phyloP scores from a whole-genome alignment of 1,140 invertebrate species.

The Lysiphlebus fabarum region DNA sequence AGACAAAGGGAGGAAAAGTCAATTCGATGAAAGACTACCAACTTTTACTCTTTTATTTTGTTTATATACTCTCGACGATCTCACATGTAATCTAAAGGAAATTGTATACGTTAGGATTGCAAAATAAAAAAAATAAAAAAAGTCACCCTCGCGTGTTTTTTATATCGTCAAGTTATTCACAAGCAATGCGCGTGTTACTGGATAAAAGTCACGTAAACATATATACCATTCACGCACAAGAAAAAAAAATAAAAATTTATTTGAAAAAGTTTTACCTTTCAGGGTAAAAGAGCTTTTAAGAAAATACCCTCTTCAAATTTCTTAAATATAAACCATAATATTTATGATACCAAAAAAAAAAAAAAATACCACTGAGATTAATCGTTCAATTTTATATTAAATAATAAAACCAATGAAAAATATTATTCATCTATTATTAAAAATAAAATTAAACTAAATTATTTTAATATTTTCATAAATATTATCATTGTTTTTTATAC shows the following conservation, averaged over 20 bases:
- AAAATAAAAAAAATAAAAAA: slow-evolving; percentile 1
- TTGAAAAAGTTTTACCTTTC: slow-evolving; percentile 15
- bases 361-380: background rate
- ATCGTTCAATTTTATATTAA: slow-evolving; percentile 7
- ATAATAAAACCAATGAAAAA: too few species aligned
- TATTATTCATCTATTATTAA: too few species aligned
- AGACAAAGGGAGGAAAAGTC: background rate
- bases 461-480: too few species aligned
- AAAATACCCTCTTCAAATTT: slow-evolving; percentile 15
- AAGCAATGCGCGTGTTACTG: background rate
- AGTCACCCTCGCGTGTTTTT: slow-evolving; percentile 5
- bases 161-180: too few species aligned
- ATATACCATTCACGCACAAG: background rate
- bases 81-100: slow-evolving; percentile 16
- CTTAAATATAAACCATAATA: slow-evolving; percentile 13
- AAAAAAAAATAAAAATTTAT: too few species aligned
- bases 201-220: slow-evolving; percentile 7
- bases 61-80: background rate
- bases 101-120: slow-evolving; percentile 3
- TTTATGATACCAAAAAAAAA: background rate
- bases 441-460: too few species aligned
- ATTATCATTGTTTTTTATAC: too few species aligned
- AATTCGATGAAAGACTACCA: slow-evolving; percentile 6
- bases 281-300: slow-evolving; percentile 16
- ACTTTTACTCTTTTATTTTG: background rate